phyloP scores from a whole-genome alignment of 2,113 vertebrate genomes.

The Nothoprocta perdicaria region DNA sequence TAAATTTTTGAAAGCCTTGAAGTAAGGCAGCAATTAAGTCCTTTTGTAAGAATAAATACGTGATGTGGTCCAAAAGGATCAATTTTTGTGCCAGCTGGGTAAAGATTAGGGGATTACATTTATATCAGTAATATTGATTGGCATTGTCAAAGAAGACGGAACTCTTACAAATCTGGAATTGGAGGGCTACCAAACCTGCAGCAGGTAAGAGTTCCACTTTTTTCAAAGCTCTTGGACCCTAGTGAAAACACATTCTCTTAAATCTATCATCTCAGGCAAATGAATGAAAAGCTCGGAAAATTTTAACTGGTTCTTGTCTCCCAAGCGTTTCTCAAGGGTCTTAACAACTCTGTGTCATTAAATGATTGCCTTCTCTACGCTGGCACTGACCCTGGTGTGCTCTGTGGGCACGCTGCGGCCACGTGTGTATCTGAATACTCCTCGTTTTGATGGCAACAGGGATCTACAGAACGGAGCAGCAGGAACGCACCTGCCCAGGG shows the following conservation, averaged over 20 bases:
- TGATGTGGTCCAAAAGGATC: neutral
- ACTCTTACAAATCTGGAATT: neutral
- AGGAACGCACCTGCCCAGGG: neutral
- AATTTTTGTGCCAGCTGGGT: neutral
- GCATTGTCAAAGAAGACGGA: neutral
- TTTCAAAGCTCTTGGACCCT: neutral
- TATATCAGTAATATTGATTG: neutral
- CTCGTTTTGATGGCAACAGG: neutral
- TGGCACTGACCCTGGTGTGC: neutral
- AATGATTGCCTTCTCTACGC: neutral
- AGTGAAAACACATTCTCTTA: neutral
- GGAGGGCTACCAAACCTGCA: neutral
- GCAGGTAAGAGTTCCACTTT: neutral
- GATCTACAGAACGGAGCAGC: neutral
- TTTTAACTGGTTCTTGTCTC: neutral
- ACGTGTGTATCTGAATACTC: neutral
- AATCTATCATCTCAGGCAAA: neutral
- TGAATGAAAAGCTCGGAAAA: neutral
- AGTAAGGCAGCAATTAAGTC: neutral
- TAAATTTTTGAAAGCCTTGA: neutral
- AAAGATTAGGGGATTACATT: neutral
- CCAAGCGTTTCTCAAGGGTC: neutral
- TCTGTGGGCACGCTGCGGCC: neutral
- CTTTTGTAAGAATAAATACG: neutral
- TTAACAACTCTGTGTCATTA: neutral